Base-by-base conservation (phyloP, 1,140 invertebrate species). In the Capitella teleta region DNA sequence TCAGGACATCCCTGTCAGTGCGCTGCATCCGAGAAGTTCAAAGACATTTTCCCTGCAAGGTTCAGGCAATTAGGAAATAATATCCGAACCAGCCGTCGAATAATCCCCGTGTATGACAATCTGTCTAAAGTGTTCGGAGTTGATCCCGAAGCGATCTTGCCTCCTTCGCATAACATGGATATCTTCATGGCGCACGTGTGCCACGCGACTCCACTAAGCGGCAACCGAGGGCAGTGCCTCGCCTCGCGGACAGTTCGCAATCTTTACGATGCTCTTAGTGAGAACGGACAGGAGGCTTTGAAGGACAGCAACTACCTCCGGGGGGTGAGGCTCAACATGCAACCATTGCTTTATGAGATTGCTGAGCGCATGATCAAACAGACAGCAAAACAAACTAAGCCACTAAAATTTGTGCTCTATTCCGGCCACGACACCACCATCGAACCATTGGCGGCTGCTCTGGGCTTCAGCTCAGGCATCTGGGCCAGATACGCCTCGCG, bases 361-460 rank as follows among this genome's bases (percentile, higher is more conserved):
- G 49, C 59, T 23, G 77, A 82, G 49, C 81, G 86, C 54, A 80
- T 91, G 6, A 79, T 80, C 21, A 78, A 80, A 1, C 64, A 86
- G 6, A 82, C 86, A 61, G 77, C 81, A 0, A 86, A 83, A 78
- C 78, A 21, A 79, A 79, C 42, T 83, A 81, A 61, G 62, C n/a
- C n/a, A n/a, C 47, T 80, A 53, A 82, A 81, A 61, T 78, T 93
- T 49, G 81, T 90, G 5, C 55, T 93, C 0, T 95, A 90, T 64
- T 92, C 88, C 0, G 89, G 87, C 0, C 91, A 95, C 62, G 89
- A 93, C 65, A 84, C 84, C 58, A 92, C 89, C 0, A 57, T 93
- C 19, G 84, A 88, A 57, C 85, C 87, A 57, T 67, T 95, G 2
- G 78, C 84, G 2, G 77, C 82, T 4, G 84, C 86, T 1, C 62